Evolutionary conservation across 1,140 invertebrate species (phyloP), one percentile per base, ranked within the genome.

Genomic region (Drosophila ironensis): DNA sequence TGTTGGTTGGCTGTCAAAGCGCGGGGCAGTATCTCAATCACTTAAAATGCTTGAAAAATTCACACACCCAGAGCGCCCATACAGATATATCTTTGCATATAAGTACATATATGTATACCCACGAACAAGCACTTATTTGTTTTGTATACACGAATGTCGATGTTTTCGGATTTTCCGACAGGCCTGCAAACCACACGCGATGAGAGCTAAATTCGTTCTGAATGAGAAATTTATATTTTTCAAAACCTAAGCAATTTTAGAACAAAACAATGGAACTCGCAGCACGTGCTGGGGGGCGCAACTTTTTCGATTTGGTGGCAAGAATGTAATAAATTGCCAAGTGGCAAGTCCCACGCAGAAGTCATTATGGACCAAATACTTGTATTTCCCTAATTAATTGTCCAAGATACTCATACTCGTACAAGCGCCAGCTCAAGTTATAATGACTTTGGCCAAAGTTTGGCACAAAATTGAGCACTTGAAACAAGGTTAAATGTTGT

Each of bases 301-400:
- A 64, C 56, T 64, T 64, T 61, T 44, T 20, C 24, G 44, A 40
- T 38, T 57, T 44, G 27, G n/a, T 11, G 20, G 7, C 9, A 2
- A 5, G 28, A 30, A 16, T 28, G 33, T 30, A 53, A 52, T 66
- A 57, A 76, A 71, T 76, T 12, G 42, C 25, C 27, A 4, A 11
- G 25, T 40, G 20, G 24, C 7, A 69, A 56, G 53, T 63, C 60
- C 40, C 22, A 33, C 35, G 24, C 24, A n/a, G 4, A 37, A 22
- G 30, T 45, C 57, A 37, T 50, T 64, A 20, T 57, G 41, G 57
- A 33, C 11, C 4, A 8, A 57, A 14, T n/a, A 42, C 20, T 42
- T 57, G 37, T 45, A 35, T 51, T 77, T 37, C 44, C 20, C 38
- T 77, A 77, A 78, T 78, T 77, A 78, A 78, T 77, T 40, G 50